Evolutionary conservation across 2,113 vertebrate genomes (phyloP).

Genomic region (Phrynosoma blainvillii): DNA sequence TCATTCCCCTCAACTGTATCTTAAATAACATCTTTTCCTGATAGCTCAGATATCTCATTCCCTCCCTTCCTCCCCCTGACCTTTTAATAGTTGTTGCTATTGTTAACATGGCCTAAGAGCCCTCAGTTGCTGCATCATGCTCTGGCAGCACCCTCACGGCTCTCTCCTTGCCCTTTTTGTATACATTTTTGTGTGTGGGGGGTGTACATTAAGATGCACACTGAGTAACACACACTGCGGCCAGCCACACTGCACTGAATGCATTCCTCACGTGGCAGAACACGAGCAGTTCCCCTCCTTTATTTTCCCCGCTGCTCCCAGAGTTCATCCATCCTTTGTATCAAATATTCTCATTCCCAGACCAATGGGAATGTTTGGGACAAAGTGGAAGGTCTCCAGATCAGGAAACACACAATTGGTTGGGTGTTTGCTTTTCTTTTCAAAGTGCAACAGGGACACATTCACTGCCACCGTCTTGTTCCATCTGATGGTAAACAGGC

Average conservation of each 20-base stretch:
- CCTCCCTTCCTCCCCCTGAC: constrained; percentile 2
- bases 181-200: not conserved
- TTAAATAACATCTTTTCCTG: not conserved
- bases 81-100: constrained; percentile 15
- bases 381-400: not conserved
- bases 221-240: not conserved
- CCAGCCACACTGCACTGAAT: not conserved
- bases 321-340: too few relatives aligned
- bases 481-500: too few relatives aligned
- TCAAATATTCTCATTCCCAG: not conserved
- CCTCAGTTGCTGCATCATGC: not conserved
- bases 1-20: not conserved
- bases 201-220: not conserved
- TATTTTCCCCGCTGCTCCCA: too few relatives aligned
- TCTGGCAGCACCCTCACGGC: not conserved
- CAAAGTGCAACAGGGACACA: not conserved
- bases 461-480: not conserved
- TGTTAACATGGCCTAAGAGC: not conserved
- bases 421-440: not conserved
- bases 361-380: not conserved
- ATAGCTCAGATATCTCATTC: not conserved
- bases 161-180: not conserved
- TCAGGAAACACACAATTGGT: not conserved
- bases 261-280: not conserved
- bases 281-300: not conserved